Conservation (phyloP, 2,113 vertebrate species). For the Pavo muticus region DNA sequence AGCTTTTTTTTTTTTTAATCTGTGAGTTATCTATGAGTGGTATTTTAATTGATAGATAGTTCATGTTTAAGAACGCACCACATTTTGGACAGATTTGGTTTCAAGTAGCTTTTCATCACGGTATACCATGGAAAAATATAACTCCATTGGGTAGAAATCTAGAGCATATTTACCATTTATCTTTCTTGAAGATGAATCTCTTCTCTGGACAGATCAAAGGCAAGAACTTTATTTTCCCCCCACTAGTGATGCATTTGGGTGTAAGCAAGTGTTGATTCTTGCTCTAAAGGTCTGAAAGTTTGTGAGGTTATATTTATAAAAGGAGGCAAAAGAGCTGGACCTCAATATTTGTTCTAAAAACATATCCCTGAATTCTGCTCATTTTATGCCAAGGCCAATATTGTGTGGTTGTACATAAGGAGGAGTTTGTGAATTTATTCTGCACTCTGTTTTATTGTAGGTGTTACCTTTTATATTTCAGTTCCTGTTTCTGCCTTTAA, state of each 20-base stretch:
- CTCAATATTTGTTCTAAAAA: not conserved
- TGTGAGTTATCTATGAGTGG: not conserved
- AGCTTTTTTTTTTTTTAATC: not conserved
- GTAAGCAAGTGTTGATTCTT: not conserved
- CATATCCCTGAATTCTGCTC: not conserved
- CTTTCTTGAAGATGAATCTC: not conserved
- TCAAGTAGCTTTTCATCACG: not conserved
- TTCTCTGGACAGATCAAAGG: not conserved
- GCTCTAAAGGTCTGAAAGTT: not conserved
- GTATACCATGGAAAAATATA: not conserved
- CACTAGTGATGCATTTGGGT: not conserved
- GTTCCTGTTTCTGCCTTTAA: not conserved
- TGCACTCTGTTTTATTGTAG: not conserved
- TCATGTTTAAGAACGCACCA: not conserved
- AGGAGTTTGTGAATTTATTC: not conserved
- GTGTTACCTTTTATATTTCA: not conserved
- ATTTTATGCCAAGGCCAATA: not conserved
- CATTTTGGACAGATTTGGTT: not conserved
- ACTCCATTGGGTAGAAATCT: not conserved
- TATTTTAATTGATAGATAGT: not conserved
- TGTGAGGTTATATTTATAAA: not conserved
- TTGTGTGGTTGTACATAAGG: not conserved
- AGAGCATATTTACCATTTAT: not conserved
- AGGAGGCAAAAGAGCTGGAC: not conserved
- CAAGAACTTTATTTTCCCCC: not conserved